A percentile compares a stretch with the other conserved stretches of the same genome.
Conservation (phyloP, 2,113 vertebrate genomes). For the Nycticryphes semicollaris region DNA sequence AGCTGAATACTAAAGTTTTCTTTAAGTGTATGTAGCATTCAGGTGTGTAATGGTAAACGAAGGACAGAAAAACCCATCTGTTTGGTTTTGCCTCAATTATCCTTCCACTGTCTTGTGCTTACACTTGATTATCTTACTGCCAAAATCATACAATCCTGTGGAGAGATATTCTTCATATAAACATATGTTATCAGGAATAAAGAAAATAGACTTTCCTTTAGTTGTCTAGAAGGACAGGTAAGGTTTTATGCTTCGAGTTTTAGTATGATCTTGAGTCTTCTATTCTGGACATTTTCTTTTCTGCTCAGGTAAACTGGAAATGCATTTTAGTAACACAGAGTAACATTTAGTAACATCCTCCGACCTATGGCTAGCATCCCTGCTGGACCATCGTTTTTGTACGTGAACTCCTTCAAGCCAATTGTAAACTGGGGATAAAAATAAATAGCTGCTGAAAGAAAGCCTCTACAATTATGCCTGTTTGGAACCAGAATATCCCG, state of each 20-base stretch:
- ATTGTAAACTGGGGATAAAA: constrained; percentile 3
- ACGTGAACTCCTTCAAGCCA: not conserved
- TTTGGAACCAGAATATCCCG: constrained; percentile 1
- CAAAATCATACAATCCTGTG: not conserved
- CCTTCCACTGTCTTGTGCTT: not conserved
- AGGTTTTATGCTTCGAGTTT: not conserved
- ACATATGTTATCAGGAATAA: not conserved
- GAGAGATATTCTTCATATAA: not conserved
- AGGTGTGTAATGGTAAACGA: not conserved
- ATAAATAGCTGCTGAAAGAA: constrained; percentile 10
- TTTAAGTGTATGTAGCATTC: not conserved
- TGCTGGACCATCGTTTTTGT: not conserved
- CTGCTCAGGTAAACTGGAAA: not conserved
- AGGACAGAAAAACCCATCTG: not conserved
- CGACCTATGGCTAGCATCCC: not conserved
- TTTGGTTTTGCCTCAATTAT: not conserved
- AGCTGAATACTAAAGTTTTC: not conserved
- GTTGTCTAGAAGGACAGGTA: not conserved
- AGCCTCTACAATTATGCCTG: not conserved
- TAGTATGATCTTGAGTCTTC: not conserved
- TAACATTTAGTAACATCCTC: not conserved
- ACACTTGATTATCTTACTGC: not conserved
- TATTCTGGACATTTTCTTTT: not conserved
- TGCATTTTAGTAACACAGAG: not conserved
- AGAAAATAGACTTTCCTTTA: not conserved